Conservation (phyloP, 2,797 vertebrate genomes). For the Gymnoscopelus braueri region DNA sequence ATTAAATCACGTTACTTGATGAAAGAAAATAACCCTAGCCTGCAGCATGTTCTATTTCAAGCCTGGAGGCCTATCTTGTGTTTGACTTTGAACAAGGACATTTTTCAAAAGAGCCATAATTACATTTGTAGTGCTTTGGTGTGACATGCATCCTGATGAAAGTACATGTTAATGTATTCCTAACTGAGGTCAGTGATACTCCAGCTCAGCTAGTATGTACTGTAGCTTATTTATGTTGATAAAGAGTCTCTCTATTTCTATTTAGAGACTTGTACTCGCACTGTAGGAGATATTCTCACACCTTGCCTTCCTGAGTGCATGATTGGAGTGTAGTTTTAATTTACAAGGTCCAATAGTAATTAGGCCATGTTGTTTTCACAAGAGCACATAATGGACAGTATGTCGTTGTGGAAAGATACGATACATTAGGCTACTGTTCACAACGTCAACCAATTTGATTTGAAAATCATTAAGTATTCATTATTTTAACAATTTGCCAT, state of each 20-base stretch:
- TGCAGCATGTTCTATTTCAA: slow-evolving; percentile 42
- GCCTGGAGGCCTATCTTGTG: slow-evolving; percentile 19
- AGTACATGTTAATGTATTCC: slow-evolving; percentile 30
- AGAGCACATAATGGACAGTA: too few relatives aligned
- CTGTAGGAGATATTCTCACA: too few relatives aligned
- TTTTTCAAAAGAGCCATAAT: slow-evolving; percentile 13
- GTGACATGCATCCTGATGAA: slow-evolving; percentile 30
- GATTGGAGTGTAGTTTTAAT: neutral
- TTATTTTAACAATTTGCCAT: too few relatives aligned
- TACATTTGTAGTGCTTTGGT: slow-evolving; percentile 39
- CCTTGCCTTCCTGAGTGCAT: too few relatives aligned
- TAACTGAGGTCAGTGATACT: slow-evolving; percentile 37
- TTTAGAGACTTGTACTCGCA: slow-evolving; percentile 32
- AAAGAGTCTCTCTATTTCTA: slow-evolving; percentile 34
- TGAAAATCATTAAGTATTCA: too few relatives aligned
- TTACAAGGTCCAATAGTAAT: slow-evolving; percentile 7
- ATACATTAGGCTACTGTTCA: too few relatives aligned
- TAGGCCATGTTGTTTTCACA: neutral
- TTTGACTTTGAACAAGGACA: slow-evolving; percentile 43
- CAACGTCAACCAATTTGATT: too few relatives aligned
- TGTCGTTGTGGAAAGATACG: too few relatives aligned
- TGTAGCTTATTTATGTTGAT: slow-evolving; percentile 25
- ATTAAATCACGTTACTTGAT: slow-evolving; percentile 59
- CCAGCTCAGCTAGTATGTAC: slow-evolving; percentile 20
- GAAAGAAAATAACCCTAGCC: slow-evolving; percentile 39